Evolutionary conservation across 2,888 invertebrate species (phyloP), one percentile per base, ranked within the genome.

Genomic region (Tethea ocularis): DNA sequence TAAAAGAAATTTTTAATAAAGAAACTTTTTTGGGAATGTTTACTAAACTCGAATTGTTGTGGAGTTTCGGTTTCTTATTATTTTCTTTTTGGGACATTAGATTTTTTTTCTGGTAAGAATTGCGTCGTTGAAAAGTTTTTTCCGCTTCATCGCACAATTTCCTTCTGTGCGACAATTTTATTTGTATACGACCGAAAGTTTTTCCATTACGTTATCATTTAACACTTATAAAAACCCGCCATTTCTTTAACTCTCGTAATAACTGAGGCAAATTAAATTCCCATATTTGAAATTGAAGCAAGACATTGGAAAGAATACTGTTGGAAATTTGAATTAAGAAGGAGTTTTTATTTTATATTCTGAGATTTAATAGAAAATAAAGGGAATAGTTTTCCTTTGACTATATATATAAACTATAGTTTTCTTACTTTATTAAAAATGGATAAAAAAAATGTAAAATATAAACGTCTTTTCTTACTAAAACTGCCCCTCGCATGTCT

Each of bases 151-250:
- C 46, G 46, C 46, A n/a, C 46, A 17, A 46, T 20, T 46, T 46
- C 20, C 46, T 46, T 20, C 20, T 46, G n/a, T 7, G 38, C 38
- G 38, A 38, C 38, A 38, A 20, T 46, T 46, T 46, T 46, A 46
- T 46, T 46, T 46, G 46, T 20, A 10, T 20, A 10, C 46, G 6
- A n/a, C 46, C 20, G 0, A 46, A 46, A 46, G 20, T 46, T 46
- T 46, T 46, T 46, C 46, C 46, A 46, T 46, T 46, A 20, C 20
- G n/a, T n/a, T n/a, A 41, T 41, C 41, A 41, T 15, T 41, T 41
- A 17, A 41, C 41, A 41, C 41, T 29, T 10, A 29, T 29, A 6
- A 3, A 17, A 41, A 15, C 17, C 7, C 17, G 10, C 7, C 7
- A 29, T 41, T 17, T 41, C 0, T 46, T 10, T 46, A 20, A 41